Conservation (phyloP, 1,140 invertebrate species). For the Cataglyphis hispanica region DNA sequence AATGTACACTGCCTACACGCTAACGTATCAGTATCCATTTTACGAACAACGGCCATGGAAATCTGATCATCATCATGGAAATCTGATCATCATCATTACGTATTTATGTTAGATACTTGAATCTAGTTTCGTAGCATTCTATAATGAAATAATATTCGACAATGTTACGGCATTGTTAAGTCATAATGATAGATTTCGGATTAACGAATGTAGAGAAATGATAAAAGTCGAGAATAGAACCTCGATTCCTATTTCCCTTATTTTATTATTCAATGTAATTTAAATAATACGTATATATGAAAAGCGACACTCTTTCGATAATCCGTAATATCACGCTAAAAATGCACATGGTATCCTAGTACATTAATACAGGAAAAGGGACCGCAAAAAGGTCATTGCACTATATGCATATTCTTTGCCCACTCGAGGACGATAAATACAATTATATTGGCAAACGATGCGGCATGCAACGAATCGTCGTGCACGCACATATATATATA, state of each 20-base stretch:
- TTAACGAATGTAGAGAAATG: slow-evolving; percentile 10
- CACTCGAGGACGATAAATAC: slow-evolving; percentile 21
- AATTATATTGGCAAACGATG: slow-evolving; percentile 27
- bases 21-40: slow-evolving; percentile 36
- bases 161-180: slow-evolving; percentile 6
- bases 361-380: neutral
- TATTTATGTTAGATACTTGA: slow-evolving; percentile 28
- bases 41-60: neutral
- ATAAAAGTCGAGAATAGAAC: neutral
- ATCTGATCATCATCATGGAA: slow-evolving; percentile 17
- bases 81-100: slow-evolving; percentile 20
- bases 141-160: slow-evolving; percentile 1
- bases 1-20: neutral
- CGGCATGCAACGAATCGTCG: slow-evolving; percentile 36
- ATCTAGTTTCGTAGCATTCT: slow-evolving; percentile 26
- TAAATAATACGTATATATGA: slow-evolving; percentile 20
- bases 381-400: slow-evolving; percentile 7
- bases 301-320: neutral
- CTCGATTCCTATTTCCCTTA: neutral
- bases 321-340: slow-evolving; percentile 6
- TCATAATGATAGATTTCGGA: neutral
- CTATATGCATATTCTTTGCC: slow-evolving; percentile 20
- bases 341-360: neutral
- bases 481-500: no score
- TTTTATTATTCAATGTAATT: slow-evolving; percentile 10